These are phyloP conservation scores for Rhinophrynus dorsalis DNA, from an alignment of 2,797 vertebrate genomes.

Conservation along the genomic window DNA sequence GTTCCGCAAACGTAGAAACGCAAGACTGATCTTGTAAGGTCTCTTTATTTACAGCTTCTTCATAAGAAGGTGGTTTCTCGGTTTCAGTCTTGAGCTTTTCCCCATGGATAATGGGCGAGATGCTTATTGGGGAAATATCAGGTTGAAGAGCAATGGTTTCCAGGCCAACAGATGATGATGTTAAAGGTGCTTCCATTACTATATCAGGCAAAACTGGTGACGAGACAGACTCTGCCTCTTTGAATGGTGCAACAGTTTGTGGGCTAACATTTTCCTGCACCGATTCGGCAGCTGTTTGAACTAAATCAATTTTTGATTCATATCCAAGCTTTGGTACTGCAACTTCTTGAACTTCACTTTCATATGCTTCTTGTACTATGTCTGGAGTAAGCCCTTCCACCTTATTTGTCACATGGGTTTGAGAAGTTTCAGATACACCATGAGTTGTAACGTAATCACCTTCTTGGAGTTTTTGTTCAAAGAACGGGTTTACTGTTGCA, in stretches of 20 bases:
- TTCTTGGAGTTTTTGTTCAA: conserved; percentile 53
- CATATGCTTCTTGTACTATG: conserved; percentile 87
- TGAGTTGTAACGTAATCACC: conserved; percentile 59
- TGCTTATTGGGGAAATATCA: conserved; percentile 55
- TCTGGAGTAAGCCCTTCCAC: conserved; percentile 92
- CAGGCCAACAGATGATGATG: conserved; percentile 68
- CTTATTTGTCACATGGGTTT: conserved; percentile 62
- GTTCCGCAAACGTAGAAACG: conserved; percentile 66
- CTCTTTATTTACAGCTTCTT: conserved; percentile 72
- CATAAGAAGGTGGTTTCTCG: conserved; percentile 80
- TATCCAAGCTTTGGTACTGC: conserved; percentile 70
- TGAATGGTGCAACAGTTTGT: conserved; percentile 68
- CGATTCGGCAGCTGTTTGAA: conserved; percentile 71
- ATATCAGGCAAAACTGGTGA: conserved; percentile 87
- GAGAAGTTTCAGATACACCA: conserved; percentile 13
- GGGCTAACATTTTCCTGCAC: conserved; percentile 71
- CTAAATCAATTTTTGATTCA: conserved; percentile 76
- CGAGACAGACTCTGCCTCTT: conserved; percentile 73
- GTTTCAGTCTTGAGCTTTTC: conserved; percentile 77
- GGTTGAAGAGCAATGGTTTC: conserved; percentile 70
- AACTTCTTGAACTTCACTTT: conserved; percentile 76
- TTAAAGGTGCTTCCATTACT: conserved; percentile 84
- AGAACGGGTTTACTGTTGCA: conserved; percentile 55
- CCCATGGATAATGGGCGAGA: conserved; percentile 50
- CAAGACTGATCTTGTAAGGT: conserved; percentile 60